Percentiles rank a stretch among this genome's conserved stretches.
phyloP scores from a whole-genome alignment of 2,888 invertebrate species.

The Zelleria hepariella region DNA sequence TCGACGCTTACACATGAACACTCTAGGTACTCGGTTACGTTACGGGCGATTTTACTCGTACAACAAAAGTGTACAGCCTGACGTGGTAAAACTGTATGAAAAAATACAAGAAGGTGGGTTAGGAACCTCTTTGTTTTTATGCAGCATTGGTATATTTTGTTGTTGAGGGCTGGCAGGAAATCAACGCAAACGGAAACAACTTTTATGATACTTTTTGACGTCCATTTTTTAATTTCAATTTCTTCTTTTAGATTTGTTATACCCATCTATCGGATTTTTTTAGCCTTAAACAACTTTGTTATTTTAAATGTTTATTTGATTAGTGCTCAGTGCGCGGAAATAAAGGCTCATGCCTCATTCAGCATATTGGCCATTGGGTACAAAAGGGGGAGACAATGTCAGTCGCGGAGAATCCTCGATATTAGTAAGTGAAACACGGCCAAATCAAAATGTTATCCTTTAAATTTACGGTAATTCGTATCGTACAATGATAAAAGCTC shows the following conservation, averaged over 20 bases:
- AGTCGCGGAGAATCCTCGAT: conserved; percentile 20
- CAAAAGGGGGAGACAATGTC: conserved; percentile 18
- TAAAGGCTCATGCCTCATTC: conserved; percentile 39
- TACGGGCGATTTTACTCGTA: too few species aligned
- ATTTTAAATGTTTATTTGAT: neutral
- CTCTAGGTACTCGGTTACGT: too few species aligned
- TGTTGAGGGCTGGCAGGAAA: neutral
- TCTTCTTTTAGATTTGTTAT: neutral
- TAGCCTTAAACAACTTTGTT: neutral
- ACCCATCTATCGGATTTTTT: neutral
- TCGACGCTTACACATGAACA: too few species aligned
- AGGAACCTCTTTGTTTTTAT: too few species aligned
- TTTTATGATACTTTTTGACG: neutral
- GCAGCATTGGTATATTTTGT: too few species aligned
- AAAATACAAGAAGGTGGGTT: too few species aligned
- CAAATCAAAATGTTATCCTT: too few species aligned
- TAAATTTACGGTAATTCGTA: too few species aligned
- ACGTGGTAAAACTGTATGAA: too few species aligned
- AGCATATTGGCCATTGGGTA: conserved; percentile 40
- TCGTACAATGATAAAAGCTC: too few species aligned
- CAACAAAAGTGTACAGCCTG: too few species aligned
- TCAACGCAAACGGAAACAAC: neutral
- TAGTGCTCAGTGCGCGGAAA: neutral
- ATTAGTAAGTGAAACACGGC: conserved; percentile 20
- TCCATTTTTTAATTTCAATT: neutral